Base-by-base conservation (phyloP, 2,888 invertebrate species). In the Ophion costatus region DNA sequence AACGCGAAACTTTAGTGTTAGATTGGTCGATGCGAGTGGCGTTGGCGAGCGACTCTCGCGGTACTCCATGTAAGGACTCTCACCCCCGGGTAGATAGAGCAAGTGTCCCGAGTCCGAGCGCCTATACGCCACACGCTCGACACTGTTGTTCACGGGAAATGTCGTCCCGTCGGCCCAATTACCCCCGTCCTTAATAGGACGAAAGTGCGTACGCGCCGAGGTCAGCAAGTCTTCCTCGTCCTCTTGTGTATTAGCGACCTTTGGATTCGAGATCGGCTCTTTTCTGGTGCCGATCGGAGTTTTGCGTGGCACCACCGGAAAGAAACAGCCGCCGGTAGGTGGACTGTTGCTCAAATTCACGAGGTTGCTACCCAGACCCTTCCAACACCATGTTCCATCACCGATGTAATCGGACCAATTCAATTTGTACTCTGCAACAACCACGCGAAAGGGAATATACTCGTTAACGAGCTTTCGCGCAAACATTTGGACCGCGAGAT, bases 151-250 rank as follows among this genome's bases (percentile, higher is more conserved):
- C 2, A 97, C 96, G 87, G 96, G 95, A 94, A 97, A 97, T 20
- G 96, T 96, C 89, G 96, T 96, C 73, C 97, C 97, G 93, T 97
- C 97, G 45, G 95, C 95, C 91, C 95, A 95, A 77, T 93, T 92
- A 45, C 94, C 94, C 92, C 95, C 95, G 89, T 95, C 95, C 89
- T 96, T 95, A 89, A 98, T 98, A 20, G 98, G 98, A 88, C 96
- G 96, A 94, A 98, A 98, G 94, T 98, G 98, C 82, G 97, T 98
- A 87, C 96, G 96, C 87, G 96, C 95, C 9, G 98, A 97, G 22
- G 96, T 96, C 85, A 97, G 94, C 88, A 97, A 94, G 93, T 97
- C 97, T 91, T 97, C 97, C 88, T 95, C 95, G 64, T 92, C 91
- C 80, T 93, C 93, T 70, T 91, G 89, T 87, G 90, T 85, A 86